Conservation (phyloP, 2,888 invertebrate genomes). For the Desoria tigrina region DNA sequence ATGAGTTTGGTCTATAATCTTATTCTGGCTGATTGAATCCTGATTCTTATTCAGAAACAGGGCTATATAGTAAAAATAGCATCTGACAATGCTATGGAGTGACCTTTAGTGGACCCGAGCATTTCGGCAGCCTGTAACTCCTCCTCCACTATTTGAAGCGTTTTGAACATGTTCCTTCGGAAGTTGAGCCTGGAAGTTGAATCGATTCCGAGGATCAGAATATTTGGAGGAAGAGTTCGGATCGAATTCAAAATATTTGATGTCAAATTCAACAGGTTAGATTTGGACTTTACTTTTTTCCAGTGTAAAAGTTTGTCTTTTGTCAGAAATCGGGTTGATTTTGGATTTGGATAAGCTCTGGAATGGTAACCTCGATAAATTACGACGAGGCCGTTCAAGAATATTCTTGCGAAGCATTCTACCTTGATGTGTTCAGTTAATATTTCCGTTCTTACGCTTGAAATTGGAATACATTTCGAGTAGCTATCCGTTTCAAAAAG, state of each 20-base stretch:
- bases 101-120: conserved; percentile 15
- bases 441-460: neutral
- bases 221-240: neutral
- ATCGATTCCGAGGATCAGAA: conserved; percentile 12
- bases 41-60: too few species aligned
- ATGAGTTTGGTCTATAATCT: neutral
- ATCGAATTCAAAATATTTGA: too few species aligned
- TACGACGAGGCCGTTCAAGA: neutral
- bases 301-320: neutral
- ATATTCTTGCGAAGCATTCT: neutral
- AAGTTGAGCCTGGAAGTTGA: conserved; percentile 19
- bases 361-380: conserved; percentile 14
- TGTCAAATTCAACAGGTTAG: too few species aligned
- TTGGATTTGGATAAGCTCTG: neutral
- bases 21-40: too few species aligned
- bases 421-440: conserved; percentile 1
- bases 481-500: conserved; percentile 11
- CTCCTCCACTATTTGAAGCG: neutral
- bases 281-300: too few species aligned
- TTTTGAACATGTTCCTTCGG: conserved; percentile 20
- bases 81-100: too few species aligned
- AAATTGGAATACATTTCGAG: conserved; percentile 1
- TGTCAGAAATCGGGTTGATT: neutral
- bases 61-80: too few species aligned
- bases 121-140: conserved; percentile 2